A percentile compares a stretch with the other conserved stretches of the same genome.
Evolutionary conservation across 2,113 vertebrate species (phyloP).

Genomic region (Marcusenius ussheri): DNA sequence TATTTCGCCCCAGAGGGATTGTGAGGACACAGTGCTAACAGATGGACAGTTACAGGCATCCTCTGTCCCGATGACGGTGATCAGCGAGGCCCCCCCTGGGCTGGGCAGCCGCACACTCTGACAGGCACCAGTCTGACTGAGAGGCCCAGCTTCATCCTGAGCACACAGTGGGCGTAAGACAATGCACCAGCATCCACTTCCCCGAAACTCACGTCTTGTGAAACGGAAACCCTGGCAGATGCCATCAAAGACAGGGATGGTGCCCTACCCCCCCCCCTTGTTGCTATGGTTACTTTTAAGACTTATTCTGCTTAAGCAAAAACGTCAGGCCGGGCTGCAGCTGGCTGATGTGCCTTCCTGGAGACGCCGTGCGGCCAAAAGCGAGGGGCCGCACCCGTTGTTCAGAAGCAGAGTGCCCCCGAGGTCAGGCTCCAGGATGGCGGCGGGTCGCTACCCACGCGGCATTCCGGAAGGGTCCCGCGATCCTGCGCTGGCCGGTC

Average conservation of each 20-base stretch:
- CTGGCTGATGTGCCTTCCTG: background rate
- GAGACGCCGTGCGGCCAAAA: background rate
- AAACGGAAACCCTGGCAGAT: background rate
- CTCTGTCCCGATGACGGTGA: background rate
- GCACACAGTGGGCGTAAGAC: background rate
- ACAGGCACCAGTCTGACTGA: background rate
- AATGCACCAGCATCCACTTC: background rate
- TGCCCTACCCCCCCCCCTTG: background rate
- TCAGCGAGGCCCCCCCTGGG: background rate
- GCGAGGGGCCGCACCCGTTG: background rate
- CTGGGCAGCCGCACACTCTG: background rate
- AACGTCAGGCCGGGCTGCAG: background rate
- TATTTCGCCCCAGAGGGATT: background rate
- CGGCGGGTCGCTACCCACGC: background rate
- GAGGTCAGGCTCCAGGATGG: background rate
- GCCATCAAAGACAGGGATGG: constrained; percentile 14
- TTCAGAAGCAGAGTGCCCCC: background rate
- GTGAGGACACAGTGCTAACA: background rate
- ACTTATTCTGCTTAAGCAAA: constrained; percentile 3
- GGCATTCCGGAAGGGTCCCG: background rate
- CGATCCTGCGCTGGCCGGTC: background rate
- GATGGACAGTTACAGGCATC: background rate
- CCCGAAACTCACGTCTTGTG: background rate
- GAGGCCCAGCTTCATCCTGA: background rate
- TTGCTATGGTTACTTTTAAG: constrained; percentile 24